A percentile compares a stretch with the other conserved stretches of the same genome.
phyloP scores from a whole-genome alignment of 2,797 vertebrate species.

The Apogon hyalosoma region DNA sequence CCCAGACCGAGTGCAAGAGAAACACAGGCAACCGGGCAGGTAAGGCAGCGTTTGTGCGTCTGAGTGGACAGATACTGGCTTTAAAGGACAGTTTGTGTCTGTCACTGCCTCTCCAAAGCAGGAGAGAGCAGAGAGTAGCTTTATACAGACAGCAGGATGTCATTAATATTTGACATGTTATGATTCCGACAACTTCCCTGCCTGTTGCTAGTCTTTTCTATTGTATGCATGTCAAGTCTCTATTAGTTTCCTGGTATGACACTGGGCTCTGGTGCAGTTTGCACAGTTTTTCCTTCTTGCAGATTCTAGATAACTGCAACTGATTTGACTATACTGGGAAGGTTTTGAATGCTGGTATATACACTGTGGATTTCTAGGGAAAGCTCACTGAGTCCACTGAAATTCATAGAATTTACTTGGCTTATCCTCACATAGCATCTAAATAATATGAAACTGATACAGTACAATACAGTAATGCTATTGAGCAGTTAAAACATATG shows the following conservation, averaged over 20 bases:
- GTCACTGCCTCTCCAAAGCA: conserved; percentile 34
- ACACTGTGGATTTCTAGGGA: conserved; percentile 39
- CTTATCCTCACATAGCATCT: not conserved
- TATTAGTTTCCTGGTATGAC: conserved; percentile 23
- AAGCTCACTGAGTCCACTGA: not conserved
- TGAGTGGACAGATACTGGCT: conserved; percentile 6
- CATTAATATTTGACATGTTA: conserved; percentile 68
- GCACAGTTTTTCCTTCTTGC: conserved; percentile 2
- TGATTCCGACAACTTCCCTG: conserved; percentile 73
- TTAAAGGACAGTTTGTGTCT: conserved; percentile 37
- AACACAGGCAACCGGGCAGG: conserved; percentile 67
- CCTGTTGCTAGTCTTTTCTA: conserved; percentile 71
- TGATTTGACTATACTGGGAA: conserved; percentile 38
- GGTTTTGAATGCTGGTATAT: conserved; percentile 38
- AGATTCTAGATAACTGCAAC: conserved; percentile 25
- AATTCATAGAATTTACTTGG: conserved; percentile 3
- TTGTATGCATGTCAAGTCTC: conserved; percentile 13
- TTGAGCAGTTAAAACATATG: not conserved
- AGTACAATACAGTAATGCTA: not conserved
- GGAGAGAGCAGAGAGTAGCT: conserved; percentile 36
- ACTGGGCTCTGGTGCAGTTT: conserved; percentile 9
- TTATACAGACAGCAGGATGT: conserved; percentile 36
- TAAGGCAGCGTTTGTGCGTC: conserved; percentile 64
- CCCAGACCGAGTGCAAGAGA: conserved; percentile 52
- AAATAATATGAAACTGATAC: not conserved